Evolutionary conservation across 1,140 invertebrate species (phyloP), one percentile per base, ranked within the genome.

Genomic region (Paralvinella palmiformis): DNA sequence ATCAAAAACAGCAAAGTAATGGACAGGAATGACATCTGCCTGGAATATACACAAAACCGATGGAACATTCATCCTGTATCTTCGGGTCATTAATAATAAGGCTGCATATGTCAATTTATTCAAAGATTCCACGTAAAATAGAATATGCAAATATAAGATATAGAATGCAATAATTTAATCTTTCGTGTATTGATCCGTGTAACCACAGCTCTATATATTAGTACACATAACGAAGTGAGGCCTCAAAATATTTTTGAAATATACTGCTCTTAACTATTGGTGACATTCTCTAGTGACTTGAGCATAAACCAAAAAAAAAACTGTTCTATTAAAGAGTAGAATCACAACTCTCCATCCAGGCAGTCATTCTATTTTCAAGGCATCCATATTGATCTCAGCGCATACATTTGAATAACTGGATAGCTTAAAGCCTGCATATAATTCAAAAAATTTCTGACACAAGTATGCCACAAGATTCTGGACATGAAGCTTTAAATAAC

Each of bases 1-100:
- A 82, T 92, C 91, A 82, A 92, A 93, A 69, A 93, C 85, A 36
- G 85, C 89, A 84, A 91, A 93, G 79, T 91, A 90, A 24, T n/a
- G n/a, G n/a, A n/a, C n/a, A n/a, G n/a, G n/a, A n/a, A n/a, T n/a
- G 87, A 84, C 70, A 89, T 90, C 45, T 85, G 85, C 66, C 87
- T n/a, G n/a, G n/a, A 67, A 57, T 69, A 48, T 20, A 65, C 50
- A 2, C 55, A 37, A 5, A 53, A 29, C 60, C 41, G 55, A 24
- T 3, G 48, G 48, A 52, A 52, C 2, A 52, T 13, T 27, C 24
- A 2, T 27, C 0, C 24, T 52, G 0, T 52, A 15, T 24, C 27
- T n/a, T 48, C n/a, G n/a, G 44, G 10, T 24, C 27, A 48, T 10
- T 20, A 48, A 48, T 48, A n/a, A 24, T 20, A 48, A 24, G 4